phyloP scores from a whole-genome alignment of 2,797 vertebrate genomes.

The Okamejei kenojei region DNA sequence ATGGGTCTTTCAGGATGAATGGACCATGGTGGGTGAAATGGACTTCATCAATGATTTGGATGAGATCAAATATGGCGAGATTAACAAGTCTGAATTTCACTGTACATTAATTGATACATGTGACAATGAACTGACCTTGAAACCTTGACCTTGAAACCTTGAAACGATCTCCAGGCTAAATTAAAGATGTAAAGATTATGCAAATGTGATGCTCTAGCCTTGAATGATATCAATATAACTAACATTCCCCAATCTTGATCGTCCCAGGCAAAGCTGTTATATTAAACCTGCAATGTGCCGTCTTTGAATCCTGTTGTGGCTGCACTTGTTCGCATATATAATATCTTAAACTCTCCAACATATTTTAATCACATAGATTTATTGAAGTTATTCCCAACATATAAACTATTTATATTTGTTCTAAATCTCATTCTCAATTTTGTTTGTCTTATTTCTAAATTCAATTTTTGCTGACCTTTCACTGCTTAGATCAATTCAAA shows the following conservation, averaged over 20 bases:
- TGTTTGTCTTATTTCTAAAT: background rate
- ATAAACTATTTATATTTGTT: background rate
- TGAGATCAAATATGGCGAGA: too few relatives aligned
- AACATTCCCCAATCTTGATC: background rate
- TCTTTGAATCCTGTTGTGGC: background rate
- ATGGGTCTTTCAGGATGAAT: background rate
- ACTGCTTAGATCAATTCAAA: background rate
- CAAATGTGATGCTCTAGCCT: background rate
- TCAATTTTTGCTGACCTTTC: background rate
- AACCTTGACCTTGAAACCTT: too few relatives aligned
- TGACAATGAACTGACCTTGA: too few relatives aligned
- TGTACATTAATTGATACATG: too few relatives aligned
- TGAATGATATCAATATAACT: background rate
- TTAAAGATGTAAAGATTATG: background rate
- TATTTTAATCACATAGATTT: background rate
- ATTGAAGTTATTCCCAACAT: background rate
- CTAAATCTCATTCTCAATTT: background rate
- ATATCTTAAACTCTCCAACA: background rate
- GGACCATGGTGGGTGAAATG: background rate
- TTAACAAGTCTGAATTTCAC: too few relatives aligned
- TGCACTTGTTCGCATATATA: background rate
- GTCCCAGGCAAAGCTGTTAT: background rate
- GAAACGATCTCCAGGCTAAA: background rate
- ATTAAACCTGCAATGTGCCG: background rate
- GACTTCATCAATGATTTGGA: background rate